A percentile compares a stretch with the other conserved stretches of the same genome.
Evolutionary conservation across 2,113 vertebrate species (phyloP).

Genomic region (Scalopus aquaticus): DNA sequence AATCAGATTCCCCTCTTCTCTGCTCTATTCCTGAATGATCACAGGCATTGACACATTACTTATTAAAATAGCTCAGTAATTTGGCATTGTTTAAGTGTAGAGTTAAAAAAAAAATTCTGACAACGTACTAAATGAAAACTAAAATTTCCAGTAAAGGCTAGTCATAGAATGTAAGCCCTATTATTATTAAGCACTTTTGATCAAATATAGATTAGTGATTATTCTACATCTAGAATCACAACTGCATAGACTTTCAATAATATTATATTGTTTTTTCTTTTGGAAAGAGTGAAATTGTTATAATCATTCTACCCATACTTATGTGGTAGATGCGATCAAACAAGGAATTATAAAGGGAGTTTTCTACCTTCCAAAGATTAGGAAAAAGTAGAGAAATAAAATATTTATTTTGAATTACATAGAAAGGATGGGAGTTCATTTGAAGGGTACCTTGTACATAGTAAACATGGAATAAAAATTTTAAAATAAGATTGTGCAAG

Average conservation of each 20-base stretch:
- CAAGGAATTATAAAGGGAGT: not conserved
- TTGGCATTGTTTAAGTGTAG: not conserved
- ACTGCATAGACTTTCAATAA: not conserved
- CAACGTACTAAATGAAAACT: not conserved
- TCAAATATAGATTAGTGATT: not conserved
- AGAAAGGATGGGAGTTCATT: not conserved
- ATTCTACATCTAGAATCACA: not conserved
- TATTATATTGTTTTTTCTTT: not conserved
- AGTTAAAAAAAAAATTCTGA: not conserved
- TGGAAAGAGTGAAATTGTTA: not conserved
- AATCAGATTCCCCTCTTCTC: not conserved
- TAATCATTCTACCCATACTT: not conserved
- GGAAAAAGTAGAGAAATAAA: not conserved
- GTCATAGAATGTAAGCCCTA: not conserved
- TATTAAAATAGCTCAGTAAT: not conserved
- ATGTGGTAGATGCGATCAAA: not conserved
- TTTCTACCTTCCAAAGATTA: not conserved
- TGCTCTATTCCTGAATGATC: not conserved
- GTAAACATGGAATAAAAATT: not conserved
- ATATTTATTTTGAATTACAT: slow-evolving; percentile 25
- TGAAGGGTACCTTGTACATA: not conserved
- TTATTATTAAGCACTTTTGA: not conserved
- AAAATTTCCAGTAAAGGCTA: not conserved
- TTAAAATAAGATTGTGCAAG: not conserved
- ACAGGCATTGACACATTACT: not conserved